Evolutionary conservation across 2,797 vertebrate genomes (phyloP).

Genomic region (Emys orbicularis): DNA sequence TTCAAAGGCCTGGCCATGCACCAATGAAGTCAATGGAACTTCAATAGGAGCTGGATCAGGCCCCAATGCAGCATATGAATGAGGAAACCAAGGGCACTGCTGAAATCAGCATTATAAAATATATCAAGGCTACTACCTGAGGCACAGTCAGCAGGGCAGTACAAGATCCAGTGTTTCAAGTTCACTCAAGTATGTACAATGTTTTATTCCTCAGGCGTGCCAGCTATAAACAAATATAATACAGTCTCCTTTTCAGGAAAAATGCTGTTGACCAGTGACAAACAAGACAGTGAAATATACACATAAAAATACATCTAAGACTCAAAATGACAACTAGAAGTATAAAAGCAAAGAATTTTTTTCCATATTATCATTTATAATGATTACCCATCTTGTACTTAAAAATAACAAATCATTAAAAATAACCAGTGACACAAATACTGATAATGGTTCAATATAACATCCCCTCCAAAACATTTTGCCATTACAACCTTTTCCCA

Average conservation of each 20-base stretch:
- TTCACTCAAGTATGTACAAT: no score
- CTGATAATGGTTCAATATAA: slow-evolving; percentile 68
- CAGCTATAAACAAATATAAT: background rate
- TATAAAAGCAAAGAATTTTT: background rate
- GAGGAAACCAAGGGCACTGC: background rate
- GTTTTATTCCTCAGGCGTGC: background rate
- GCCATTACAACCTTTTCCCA: slow-evolving; percentile 3
- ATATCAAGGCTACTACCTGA: background rate
- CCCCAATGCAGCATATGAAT: background rate
- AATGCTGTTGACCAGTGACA: background rate
- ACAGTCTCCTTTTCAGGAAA: background rate
- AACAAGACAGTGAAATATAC: background rate
- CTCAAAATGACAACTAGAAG: slow-evolving; percentile 14
- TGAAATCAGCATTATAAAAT: background rate
- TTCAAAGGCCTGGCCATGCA: background rate
- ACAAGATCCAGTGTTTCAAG: slow-evolving; percentile 63
- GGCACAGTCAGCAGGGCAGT: background rate
- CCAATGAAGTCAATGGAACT: background rate
- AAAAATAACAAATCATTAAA: slow-evolving; percentile 22
- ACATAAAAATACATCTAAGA: background rate
- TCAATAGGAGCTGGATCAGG: background rate
- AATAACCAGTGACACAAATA: slow-evolving; percentile 70
- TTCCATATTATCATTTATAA: background rate
- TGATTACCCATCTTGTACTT: background rate
- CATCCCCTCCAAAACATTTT: background rate